phyloP scores from a whole-genome alignment of 2,113 vertebrate species.

The Bagarius yarrelli region DNA sequence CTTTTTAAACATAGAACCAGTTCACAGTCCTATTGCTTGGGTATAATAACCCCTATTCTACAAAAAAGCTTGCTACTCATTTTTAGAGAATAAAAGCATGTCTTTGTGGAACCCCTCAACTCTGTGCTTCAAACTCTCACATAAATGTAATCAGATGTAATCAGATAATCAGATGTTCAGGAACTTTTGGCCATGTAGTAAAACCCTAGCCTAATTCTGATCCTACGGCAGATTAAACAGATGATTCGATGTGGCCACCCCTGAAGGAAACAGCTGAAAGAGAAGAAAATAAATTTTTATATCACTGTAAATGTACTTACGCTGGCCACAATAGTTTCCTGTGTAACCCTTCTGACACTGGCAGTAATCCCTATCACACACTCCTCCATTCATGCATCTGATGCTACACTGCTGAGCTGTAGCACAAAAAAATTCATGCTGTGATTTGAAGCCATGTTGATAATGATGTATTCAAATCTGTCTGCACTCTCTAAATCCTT shows the following conservation, averaged over 20 bases:
- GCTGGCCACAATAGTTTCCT: conserved; percentile 77
- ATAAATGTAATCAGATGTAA: no score
- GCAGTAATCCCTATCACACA: conserved; percentile 69
- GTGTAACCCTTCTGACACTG: conserved; percentile 79
- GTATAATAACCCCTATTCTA: background rate
- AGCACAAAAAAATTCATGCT: conserved; percentile 23
- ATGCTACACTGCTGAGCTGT: conserved; percentile 76
- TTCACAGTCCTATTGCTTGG: background rate
- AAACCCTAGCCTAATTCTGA: background rate
- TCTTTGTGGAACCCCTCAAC: background rate
- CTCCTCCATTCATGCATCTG: conserved; percentile 81
- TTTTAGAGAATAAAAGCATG: background rate
- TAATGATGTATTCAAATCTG: conserved; percentile 17
- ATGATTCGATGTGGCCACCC: no score
- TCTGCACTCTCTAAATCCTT: conserved; percentile 21
- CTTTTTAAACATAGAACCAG: background rate
- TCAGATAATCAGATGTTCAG: background rate
- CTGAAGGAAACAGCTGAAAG: no score
- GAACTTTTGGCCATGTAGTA: background rate
- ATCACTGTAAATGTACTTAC: conserved; percentile 64
- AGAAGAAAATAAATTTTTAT: background rate
- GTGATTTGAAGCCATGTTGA: background rate
- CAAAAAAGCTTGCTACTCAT: background rate
- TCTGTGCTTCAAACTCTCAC: background rate
- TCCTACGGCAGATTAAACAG: no score